Conservation (phyloP, 2,888 invertebrate species). For the Lysandra bellargus region DNA sequence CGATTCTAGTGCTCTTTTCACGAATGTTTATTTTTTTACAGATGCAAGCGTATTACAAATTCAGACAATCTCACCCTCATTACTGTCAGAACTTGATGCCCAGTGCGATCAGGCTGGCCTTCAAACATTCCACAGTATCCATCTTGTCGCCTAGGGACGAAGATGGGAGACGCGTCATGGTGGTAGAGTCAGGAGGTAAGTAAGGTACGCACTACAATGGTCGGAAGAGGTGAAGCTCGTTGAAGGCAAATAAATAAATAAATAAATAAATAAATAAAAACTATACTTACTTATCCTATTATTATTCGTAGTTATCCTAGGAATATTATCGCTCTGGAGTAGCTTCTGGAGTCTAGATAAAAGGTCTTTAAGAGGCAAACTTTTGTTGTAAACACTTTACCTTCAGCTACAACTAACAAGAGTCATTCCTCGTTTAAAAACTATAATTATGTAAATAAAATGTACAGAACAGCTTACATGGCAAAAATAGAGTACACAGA, state of each 20-base stretch:
- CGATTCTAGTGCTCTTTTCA: background rate
- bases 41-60: slow-evolving; percentile 87
- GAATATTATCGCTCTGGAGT: too few relatives aligned
- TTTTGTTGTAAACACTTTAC: too few relatives aligned
- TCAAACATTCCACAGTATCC: slow-evolving; percentile 83
- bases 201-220: background rate
- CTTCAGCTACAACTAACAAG: too few relatives aligned
- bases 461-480: background rate
- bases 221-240: background rate
- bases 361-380: too few relatives aligned
- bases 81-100: slow-evolving; percentile 84
- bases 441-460: too few relatives aligned
- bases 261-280: background rate
- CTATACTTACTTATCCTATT: too few relatives aligned
- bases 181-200: slow-evolving; percentile 86
- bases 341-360: too few relatives aligned
- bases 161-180: slow-evolving; percentile 84
- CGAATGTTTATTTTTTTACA: slow-evolving; percentile 52
- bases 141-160: slow-evolving; percentile 85
- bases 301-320: too few relatives aligned
- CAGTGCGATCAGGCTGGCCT: slow-evolving; percentile 80
- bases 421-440: too few relatives aligned
- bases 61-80: slow-evolving; percentile 82
- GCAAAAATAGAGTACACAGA: too few relatives aligned
- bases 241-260: background rate